Conservation (phyloP, 2,113 vertebrate genomes). For the Orthonyx spaldingii region DNA sequence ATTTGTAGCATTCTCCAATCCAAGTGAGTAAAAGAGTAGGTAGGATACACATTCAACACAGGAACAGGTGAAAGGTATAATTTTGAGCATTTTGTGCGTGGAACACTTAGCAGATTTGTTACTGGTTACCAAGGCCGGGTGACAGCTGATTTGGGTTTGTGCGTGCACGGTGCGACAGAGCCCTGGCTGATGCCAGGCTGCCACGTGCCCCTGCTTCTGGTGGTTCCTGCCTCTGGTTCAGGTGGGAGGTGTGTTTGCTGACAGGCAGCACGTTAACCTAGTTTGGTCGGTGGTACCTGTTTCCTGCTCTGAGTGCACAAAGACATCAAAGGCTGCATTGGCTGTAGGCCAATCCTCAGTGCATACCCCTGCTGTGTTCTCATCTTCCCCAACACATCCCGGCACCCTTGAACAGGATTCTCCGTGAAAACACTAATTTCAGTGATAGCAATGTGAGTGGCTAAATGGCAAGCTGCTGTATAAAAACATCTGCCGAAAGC, state of each 20-base stretch:
- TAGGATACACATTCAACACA: not conserved
- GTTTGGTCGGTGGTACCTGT: not conserved
- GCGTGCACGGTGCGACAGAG: accelerated
- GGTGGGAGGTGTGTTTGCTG: not conserved
- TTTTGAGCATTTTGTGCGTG: not conserved
- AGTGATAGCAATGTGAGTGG: accelerated
- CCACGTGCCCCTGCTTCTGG: too few species aligned
- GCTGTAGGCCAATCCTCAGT: not conserved
- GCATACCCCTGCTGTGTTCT: not conserved
- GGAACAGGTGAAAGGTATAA: not conserved
- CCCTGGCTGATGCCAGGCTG: not conserved
- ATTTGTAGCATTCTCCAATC: not conserved
- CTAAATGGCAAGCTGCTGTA: not conserved
- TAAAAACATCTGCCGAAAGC: not conserved
- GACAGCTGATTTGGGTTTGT: accelerated
- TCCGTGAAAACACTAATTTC: not conserved
- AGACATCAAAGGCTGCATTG: not conserved
- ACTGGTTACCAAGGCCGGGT: accelerated
- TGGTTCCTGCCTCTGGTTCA: not conserved
- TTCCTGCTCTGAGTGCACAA: not conserved
- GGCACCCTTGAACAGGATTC: not conserved
- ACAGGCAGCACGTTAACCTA: not conserved
- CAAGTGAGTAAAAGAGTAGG: not conserved
- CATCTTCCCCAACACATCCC: not conserved
- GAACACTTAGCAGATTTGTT: not conserved